Evolutionary conservation across 2,797 vertebrate genomes (phyloP), one percentile per base, ranked within the genome.

Genomic region (Falco naumanni): DNA sequence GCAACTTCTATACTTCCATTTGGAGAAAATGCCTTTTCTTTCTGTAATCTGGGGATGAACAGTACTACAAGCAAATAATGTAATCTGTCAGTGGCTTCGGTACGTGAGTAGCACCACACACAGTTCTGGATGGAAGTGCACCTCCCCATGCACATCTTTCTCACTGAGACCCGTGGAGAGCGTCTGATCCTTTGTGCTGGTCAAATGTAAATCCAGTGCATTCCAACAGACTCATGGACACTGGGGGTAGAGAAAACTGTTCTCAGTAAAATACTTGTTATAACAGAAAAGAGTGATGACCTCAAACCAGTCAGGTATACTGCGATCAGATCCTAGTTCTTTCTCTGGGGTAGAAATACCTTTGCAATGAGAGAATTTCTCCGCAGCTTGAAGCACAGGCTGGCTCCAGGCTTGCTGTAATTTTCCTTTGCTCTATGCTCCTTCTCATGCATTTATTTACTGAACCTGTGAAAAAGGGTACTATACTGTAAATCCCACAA

Each of bases 381-480:
- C 37, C 71, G 82, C 50, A 39, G 51, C 81, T 84, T 43, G 79
- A 86, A 93, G 89, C 53, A 18, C 19, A 66, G 74, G 13, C 69
- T 93, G 79, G 48, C 84, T 92, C 21, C 65, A 71, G 87, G n/a
- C 80, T 75, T 90, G 83, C 89, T 95, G 87, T 83, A 86, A 90
- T 93, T 86, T 91, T 95, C 96, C 80, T 95, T 82, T 90, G 41
- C 89, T 91, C 50, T 41, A 2, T 31, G 6, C 31, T 83, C 16
- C 87, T 84, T 66, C 45, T 87, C 61, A 11, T 64, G 53, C 56
- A 48, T 94, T 92, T 95, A 77, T 96, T 95, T 95, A 41, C 82
- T 51, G 89, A 88, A 66, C 43, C 59, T 56, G 63, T 76, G 89
- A 53, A 41, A 28, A 70, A 69, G 70, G 79, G 34, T 29, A 11